Conservation (phyloP, 2,888 invertebrate species). For the Apodemia mormo region DNA sequence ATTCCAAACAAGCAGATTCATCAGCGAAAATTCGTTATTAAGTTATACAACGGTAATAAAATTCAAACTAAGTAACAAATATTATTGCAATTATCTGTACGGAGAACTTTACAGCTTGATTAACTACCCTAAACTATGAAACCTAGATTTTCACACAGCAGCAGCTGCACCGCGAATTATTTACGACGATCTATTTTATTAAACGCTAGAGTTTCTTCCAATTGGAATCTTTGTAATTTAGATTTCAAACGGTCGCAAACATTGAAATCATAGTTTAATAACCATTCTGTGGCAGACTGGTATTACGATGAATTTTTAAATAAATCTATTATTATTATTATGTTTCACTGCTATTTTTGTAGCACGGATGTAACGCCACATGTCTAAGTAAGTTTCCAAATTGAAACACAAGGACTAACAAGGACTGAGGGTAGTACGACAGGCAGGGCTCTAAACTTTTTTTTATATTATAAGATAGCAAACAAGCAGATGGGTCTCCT, state of each 20-base stretch:
- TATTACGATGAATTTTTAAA: not conserved
- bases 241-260: not conserved
- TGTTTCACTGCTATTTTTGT: too few relatives aligned
- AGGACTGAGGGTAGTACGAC: too few relatives aligned
- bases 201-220: not conserved
- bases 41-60: not conserved
- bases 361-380: too few relatives aligned
- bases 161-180: conserved; percentile 18
- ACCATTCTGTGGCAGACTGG: not conserved
- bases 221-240: conserved; percentile 5
- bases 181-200: conserved; percentile 19
- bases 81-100: not conserved
- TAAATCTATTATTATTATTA: too few relatives aligned
- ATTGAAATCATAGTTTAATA: not conserved
- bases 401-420: too few relatives aligned
- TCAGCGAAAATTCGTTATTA: not conserved
- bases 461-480: too few relatives aligned
- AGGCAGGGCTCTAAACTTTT: too few relatives aligned
- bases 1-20: not conserved
- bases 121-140: conserved; percentile 13
- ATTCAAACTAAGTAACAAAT: not conserved
- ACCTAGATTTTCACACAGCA: conserved; percentile 20
- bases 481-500: too few relatives aligned
- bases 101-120: not conserved
- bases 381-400: too few relatives aligned